Evolutionary conservation across 2,113 vertebrate genomes (phyloP).

Genomic region (Amia ocellicauda): DNA sequence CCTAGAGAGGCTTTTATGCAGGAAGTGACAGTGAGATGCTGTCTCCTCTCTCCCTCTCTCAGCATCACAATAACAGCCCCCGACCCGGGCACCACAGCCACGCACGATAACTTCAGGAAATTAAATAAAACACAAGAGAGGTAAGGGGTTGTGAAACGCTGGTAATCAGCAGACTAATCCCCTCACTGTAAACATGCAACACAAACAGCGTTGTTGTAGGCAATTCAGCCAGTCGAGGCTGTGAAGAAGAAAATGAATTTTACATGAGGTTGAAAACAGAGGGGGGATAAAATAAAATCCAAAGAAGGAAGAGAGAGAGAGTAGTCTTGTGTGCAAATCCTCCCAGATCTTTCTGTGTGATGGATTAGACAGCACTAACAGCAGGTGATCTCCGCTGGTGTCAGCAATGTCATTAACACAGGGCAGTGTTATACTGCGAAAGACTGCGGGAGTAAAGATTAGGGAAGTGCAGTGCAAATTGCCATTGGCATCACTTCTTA

Average conservation of each 20-base stretch:
- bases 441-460: constrained; percentile 18
- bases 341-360: constrained; percentile 17
- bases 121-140: constrained; percentile 2
- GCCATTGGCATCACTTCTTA: constrained; percentile 14
- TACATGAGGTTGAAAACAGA: too few relatives aligned
- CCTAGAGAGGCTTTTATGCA: constrained; percentile 14
- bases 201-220: constrained; percentile 3
- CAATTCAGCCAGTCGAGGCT: constrained; percentile 14
- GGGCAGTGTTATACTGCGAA: constrained; percentile 10
- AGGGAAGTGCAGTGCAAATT: not conserved
- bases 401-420: constrained; percentile 17
- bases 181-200: constrained; percentile 1
- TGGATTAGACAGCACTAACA: not conserved
- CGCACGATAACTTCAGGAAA: not conserved
- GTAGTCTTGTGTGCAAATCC: not conserved
- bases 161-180: not conserved
- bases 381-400: constrained; percentile 15
- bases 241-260: too few relatives aligned
- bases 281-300: constrained; percentile 8
- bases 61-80: not conserved
- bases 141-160: not conserved
- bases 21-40: constrained; percentile 1
- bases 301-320: constrained; percentile 8
- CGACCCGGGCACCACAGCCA: constrained; percentile 1
- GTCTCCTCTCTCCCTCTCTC: not conserved